phyloP scores from a whole-genome alignment of 2,113 vertebrate genomes.

The Scytalopus superciliaris region DNA sequence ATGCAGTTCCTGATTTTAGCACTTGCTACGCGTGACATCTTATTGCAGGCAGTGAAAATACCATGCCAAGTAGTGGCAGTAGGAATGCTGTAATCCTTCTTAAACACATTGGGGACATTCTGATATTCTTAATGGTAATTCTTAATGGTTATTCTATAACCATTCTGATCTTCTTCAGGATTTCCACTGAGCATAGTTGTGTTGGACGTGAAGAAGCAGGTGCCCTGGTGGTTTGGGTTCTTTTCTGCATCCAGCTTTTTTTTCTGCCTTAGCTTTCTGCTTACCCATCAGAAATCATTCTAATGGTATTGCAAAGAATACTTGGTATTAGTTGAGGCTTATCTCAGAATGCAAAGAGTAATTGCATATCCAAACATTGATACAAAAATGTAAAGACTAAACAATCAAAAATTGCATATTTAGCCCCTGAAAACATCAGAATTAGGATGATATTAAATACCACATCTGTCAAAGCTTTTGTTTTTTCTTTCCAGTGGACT shows the following conservation, averaged over 20 bases:
- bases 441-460: background rate
- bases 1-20: slow-evolving; percentile 12
- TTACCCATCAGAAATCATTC: background rate
- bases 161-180: background rate
- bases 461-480: background rate
- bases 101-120: background rate
- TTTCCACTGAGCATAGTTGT: background rate
- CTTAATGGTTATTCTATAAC: background rate
- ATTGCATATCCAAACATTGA: background rate
- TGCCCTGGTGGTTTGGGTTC: background rate
- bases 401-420: background rate
- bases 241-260: background rate
- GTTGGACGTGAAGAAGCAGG: background rate
- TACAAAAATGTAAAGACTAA: background rate
- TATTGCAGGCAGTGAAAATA: slow-evolving; percentile 5
- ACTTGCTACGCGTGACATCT: background rate
- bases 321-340: background rate
- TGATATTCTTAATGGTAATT: background rate
- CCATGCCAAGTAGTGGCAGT: background rate
- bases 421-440: background rate
- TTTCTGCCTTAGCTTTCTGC: background rate
- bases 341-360: background rate
- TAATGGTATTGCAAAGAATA: background rate
- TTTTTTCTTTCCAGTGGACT: background rate
- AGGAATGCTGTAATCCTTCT: slow-evolving; percentile 23